phyloP scores from a whole-genome alignment of 2,797 vertebrate species.

The Cottoperca gobio region DNA sequence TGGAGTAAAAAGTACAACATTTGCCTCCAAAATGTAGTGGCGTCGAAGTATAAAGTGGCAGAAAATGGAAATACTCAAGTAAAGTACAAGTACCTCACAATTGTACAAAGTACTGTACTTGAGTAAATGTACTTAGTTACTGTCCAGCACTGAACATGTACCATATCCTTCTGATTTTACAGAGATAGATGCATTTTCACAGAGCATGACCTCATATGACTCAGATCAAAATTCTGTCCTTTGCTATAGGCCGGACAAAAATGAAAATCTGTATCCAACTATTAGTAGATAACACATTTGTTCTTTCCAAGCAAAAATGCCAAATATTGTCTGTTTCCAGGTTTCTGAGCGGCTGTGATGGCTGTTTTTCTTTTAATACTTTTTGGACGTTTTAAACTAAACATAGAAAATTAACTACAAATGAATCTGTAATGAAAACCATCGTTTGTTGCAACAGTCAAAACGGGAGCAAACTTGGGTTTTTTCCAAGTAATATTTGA shows the following conservation, averaged over 20 bases:
- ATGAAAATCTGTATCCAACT: not conserved
- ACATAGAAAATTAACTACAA: not conserved
- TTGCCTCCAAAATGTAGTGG: too few relatives aligned
- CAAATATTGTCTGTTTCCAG: not conserved
- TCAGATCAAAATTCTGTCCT: too few relatives aligned
- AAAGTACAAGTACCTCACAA: not conserved
- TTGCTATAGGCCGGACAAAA: not conserved
- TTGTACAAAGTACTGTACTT: too few relatives aligned
- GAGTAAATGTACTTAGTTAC: not conserved
- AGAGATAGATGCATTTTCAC: too few relatives aligned
- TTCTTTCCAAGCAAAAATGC: not conserved
- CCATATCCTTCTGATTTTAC: not conserved
- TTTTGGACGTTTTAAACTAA: not conserved
- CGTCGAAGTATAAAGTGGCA: not conserved
- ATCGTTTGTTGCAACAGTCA: not conserved
- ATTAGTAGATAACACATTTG: not conserved
- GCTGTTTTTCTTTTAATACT: not conserved
- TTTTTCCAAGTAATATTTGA: not conserved
- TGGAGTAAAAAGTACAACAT: not conserved
- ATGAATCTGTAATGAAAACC: not conserved
- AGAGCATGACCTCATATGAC: too few relatives aligned
- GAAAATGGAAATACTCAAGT: not conserved
- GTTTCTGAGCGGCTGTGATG: too few relatives aligned
- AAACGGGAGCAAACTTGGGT: not conserved
- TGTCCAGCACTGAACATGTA: too few relatives aligned